A percentile compares a stretch with the other conserved stretches of the same genome.
These are phyloP conservation scores for Wiebesia pumilae DNA, from an alignment of 1,140 invertebrate species.

Conservation along the genomic window DNA sequence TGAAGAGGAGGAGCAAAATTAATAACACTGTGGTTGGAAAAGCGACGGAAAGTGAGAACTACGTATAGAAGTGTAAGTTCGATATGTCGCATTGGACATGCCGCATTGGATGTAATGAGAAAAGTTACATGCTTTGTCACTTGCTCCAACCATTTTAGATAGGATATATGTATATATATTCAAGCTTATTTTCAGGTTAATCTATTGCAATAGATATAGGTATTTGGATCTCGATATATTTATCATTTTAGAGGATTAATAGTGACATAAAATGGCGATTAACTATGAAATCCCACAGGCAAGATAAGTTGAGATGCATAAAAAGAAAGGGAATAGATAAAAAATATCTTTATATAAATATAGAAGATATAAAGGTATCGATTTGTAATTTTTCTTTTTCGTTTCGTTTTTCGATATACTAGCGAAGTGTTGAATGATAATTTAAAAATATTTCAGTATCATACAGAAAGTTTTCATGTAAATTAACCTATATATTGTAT, in stretches of 20 bases:
- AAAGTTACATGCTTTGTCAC: neutral
- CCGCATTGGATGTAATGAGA: neutral
- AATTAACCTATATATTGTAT: neutral
- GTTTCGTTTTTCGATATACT: neutral
- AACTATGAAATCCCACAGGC: neutral
- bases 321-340: neutral
- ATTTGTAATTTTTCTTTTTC: neutral
- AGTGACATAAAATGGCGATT: neutral
- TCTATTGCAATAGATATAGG: neutral
- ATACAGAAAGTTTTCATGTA: neutral
- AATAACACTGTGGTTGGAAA: neutral
- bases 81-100: neutral
- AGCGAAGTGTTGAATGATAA: neutral
- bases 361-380: neutral
- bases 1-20: neutral
- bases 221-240: neutral
- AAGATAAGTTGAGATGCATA: neutral
- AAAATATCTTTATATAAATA: neutral
- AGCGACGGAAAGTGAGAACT: neutral
- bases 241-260: neutral
- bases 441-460: neutral
- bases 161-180: neutral
- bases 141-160: neutral
- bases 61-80: neutral
- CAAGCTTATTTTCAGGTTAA: neutral